Evolutionary conservation across 2,888 invertebrate genomes (phyloP).

Genomic region (Hirtodrosophila confusa): DNA sequence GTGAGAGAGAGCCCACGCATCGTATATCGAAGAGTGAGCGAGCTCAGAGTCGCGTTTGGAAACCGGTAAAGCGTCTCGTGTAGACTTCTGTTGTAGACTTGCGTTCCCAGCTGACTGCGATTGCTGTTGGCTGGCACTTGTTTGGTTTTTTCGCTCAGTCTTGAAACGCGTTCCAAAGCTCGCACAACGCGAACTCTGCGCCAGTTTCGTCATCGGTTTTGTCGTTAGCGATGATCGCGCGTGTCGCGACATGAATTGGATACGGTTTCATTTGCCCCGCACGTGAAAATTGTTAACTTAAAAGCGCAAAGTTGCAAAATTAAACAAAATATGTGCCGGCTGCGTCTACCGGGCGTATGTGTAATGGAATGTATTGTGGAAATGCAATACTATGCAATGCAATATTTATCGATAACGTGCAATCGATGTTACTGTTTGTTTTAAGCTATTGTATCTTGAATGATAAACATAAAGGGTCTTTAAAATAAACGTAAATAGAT

Average conservation of each 20-base stretch:
- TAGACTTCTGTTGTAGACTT: constrained; percentile 61
- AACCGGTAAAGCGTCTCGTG: constrained; percentile 59
- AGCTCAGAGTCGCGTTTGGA: constrained; percentile 12
- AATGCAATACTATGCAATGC: constrained; percentile 11
- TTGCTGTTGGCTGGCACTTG: constrained; percentile 55
- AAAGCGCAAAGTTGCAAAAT: constrained; percentile 46
- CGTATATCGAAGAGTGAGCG: constrained; percentile 11
- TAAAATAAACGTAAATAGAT: not conserved
- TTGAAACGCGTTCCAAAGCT: constrained; percentile 77
- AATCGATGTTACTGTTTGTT: constrained; percentile 21
- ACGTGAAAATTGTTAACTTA: constrained; percentile 33
- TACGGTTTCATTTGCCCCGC: constrained; percentile 38
- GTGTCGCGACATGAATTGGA: constrained; percentile 43
- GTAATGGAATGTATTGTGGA: constrained; percentile 26
- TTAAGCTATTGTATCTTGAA: not conserved
- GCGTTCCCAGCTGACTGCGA: constrained; percentile 45
- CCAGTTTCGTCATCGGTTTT: constrained; percentile 14
- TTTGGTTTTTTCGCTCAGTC: constrained; percentile 70
- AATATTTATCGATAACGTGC: constrained; percentile 12
- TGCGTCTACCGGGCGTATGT: constrained; percentile 17
- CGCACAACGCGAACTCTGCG: constrained; percentile 42
- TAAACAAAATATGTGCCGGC: constrained; percentile 28
- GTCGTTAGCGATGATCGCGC: constrained; percentile 42
- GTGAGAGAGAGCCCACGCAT: constrained; percentile 13
- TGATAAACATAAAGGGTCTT: not conserved